Evolutionary conservation across 2,888 invertebrate genomes (phyloP), one percentile per base, ranked within the genome.

Genomic region (Quadroppia sp.): DNA sequence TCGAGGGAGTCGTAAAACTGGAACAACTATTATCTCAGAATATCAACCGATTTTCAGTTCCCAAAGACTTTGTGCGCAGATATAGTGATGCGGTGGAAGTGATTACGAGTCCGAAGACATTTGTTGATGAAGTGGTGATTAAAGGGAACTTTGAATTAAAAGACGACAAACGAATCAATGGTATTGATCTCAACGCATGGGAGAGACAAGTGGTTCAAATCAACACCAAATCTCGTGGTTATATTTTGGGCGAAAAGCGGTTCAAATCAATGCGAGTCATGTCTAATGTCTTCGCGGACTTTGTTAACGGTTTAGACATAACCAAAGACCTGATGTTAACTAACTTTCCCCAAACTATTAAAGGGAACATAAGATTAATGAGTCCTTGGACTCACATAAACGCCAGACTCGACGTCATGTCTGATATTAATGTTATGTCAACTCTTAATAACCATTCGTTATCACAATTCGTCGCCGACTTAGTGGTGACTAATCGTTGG

Each of bases 271-370:
- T 75, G 23, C n/a, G 20, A 28, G 56, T 75, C 7, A 20, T 69
- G 17, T 70, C 73, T 9, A 70, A 74, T 28, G 69, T 71, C 7
- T 20, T 73, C 6, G 69, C 70, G n/a, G 53, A 20, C 15, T 30
- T 13, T 67, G 40, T 73, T 48, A 73, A 73, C 69, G 73, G 70
- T 48, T 7, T 73, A 25, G 50, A 73, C 40, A 30, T 69, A 25
- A 20, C 48, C 9, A 4, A 30, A 70, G 73, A 73, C 28, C 20
- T 73, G 6, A 15, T 73, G 28, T 20, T 70, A 15, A 70, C 50
- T 32, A 73, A 73, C 50, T 53, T 25, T 30, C 50, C n/a, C 11
- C 73, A 73, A 73, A 69, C 48, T 32, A 59, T 73, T 48, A 48
- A 70, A 42, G 53, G 73, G n/a, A 30, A 48, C 15, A 69, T 69